Evolutionary conservation across 2,888 invertebrate species (phyloP).

Genomic region (Tanytarsus gracilentus): DNA sequence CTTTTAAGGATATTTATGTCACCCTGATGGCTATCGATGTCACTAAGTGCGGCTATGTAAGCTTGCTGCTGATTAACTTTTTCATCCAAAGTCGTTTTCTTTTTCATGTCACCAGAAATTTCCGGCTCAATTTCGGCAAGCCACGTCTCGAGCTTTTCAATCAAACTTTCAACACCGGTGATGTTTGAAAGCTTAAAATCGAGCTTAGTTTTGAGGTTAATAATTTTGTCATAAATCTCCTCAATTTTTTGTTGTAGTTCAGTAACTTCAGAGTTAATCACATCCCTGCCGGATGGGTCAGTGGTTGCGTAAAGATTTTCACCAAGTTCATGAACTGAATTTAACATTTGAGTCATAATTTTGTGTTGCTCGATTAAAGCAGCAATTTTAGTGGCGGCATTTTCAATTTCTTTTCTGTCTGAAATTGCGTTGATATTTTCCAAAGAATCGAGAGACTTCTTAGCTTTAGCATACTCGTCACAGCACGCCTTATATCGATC

Average conservation of each 20-base stretch:
- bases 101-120: constrained; percentile 66
- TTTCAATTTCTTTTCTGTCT: constrained; percentile 59
- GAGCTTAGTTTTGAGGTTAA: constrained; percentile 67
- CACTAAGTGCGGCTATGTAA: constrained; percentile 73
- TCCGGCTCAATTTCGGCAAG: constrained; percentile 63
- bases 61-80: constrained; percentile 79
- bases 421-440: constrained; percentile 53
- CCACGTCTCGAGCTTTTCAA: constrained; percentile 72
- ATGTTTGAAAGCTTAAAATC: constrained; percentile 77
- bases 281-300: constrained; percentile 77
- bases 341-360: constrained; percentile 63
- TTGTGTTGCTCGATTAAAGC: constrained; percentile 67
- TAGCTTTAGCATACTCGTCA: constrained; percentile 69
- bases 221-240: constrained; percentile 66
- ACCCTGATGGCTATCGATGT: constrained; percentile 75
- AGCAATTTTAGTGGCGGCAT: constrained; percentile 60
- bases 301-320: constrained; percentile 82
- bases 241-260: constrained; percentile 78
- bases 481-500: constrained; percentile 77
- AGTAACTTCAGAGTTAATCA: constrained; percentile 70
- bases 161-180: constrained; percentile 83
- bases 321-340: constrained; percentile 76
- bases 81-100: constrained; percentile 81
- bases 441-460: constrained; percentile 60
- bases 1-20: constrained; percentile 73